Conservation (phyloP, 2,888 invertebrate species). For the Cephus rjabovi region DNA sequence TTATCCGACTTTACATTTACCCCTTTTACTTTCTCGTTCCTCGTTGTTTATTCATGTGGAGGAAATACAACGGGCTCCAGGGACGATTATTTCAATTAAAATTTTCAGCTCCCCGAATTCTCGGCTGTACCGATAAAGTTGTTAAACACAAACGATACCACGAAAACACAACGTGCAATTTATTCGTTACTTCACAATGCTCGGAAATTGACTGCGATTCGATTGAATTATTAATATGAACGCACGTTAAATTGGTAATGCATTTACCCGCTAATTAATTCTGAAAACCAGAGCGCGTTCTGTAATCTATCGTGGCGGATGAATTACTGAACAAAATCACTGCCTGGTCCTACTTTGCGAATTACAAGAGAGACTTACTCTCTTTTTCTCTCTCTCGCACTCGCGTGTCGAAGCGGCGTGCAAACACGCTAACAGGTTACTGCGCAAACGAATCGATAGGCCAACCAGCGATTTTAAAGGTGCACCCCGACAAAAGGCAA, state of each 20-base stretch:
- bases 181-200: neutral
- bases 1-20: neutral
- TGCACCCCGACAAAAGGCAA: neutral
- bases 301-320: neutral
- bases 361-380: neutral
- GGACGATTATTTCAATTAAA: neutral
- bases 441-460: constrained; percentile 2
- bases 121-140: neutral
- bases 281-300: neutral
- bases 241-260: neutral
- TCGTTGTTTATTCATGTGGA: neutral
- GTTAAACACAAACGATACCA: neutral
- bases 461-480: neutral
- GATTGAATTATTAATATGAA: neutral
- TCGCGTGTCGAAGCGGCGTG: neutral
- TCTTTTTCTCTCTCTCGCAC: neutral
- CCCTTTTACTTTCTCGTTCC: neutral
- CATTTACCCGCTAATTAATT: neutral
- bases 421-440: constrained; percentile 3
- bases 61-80: neutral
- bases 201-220: neutral
- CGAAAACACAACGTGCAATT: neutral
- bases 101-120: neutral
- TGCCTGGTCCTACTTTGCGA: neutral
- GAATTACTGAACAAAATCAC: neutral